Evolutionary conservation across 2,888 invertebrate species (phyloP).

Genomic region (Iphiclides podalirius): DNA sequence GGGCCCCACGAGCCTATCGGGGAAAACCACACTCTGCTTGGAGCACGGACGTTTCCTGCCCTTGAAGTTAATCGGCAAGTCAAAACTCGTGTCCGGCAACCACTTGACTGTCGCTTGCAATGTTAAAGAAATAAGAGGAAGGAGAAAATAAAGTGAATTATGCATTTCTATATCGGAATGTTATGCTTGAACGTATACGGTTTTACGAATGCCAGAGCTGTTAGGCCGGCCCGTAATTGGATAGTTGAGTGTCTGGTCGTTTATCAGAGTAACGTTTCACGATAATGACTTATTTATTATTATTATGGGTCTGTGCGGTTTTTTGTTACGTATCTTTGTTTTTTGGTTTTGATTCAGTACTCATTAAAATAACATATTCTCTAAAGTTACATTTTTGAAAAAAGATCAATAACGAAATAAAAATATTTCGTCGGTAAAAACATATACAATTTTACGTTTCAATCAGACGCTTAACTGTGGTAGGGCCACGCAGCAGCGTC

Average conservation of each 20-base stretch:
- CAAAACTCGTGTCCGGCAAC: slow-evolving; percentile 59
- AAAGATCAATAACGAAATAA: no score
- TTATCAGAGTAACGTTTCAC: slow-evolving; percentile 49
- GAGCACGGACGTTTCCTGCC: slow-evolving; percentile 61
- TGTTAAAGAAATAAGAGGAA: slow-evolving; percentile 35
- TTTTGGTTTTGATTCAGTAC: no score
- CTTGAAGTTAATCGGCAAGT: slow-evolving; percentile 55
- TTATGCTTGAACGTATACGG: slow-evolving; percentile 32
- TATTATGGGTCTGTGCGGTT: not conserved
- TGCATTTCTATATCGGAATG: slow-evolving; percentile 27
- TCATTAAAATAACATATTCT: no score
- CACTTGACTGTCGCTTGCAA: slow-evolving; percentile 53
- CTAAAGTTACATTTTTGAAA: no score
- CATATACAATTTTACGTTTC: no score
- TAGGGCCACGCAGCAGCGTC: no score
- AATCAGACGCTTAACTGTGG: no score
- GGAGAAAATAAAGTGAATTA: slow-evolving; percentile 28
- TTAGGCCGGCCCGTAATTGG: slow-evolving; percentile 49
- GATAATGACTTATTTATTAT: slow-evolving; percentile 27
- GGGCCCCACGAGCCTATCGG: slow-evolving; percentile 45
- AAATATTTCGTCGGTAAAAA: no score
- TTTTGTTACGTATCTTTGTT: no score
- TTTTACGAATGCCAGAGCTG: slow-evolving; percentile 44
- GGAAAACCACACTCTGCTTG: slow-evolving; percentile 60
- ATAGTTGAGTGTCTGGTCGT: slow-evolving; percentile 53